Conservation (phyloP, 1,140 invertebrate species). For the Atta colombica region DNA sequence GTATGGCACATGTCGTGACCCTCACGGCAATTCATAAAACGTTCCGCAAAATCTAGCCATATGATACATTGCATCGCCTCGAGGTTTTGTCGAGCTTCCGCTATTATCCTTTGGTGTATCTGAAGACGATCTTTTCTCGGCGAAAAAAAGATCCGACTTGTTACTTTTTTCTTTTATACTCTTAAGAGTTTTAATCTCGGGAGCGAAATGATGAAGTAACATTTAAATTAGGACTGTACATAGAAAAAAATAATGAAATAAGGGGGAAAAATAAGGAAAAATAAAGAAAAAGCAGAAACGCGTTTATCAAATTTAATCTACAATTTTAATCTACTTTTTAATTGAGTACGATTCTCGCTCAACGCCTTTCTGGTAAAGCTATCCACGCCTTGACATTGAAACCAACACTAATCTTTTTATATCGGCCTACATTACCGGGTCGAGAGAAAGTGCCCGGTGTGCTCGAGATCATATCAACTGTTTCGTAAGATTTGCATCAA, state of each 20-base stretch:
- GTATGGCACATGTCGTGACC: constrained; percentile 21
- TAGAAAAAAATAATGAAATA: too few species aligned
- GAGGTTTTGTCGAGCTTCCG: constrained; percentile 42
- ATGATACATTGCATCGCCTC: constrained; percentile 49
- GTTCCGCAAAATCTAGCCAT: constrained; percentile 11
- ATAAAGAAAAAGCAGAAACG: not conserved
- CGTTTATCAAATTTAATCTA: not conserved
- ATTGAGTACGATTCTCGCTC: not conserved
- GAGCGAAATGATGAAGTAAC: not conserved
- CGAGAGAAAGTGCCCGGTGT: constrained; percentile 35
- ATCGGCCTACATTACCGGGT: not conserved
- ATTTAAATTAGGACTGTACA: not conserved
- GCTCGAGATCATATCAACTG: constrained; percentile 17
- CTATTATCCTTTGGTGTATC: constrained; percentile 9
- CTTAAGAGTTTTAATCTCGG: not conserved
- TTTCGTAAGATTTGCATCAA: constrained; percentile 52
- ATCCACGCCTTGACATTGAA: constrained; percentile 57
- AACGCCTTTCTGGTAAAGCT: not conserved
- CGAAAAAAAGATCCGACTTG: not conserved
- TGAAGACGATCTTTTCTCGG: not conserved
- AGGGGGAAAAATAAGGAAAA: not conserved
- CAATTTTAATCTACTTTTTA: not conserved
- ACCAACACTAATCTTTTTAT: not conserved
- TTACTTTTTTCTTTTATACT: not conserved
- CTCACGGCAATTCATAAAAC: constrained; percentile 45